Evolutionary conservation across 2,797 vertebrate genomes (phyloP).

Genomic region (Brachyalestes nurse): DNA sequence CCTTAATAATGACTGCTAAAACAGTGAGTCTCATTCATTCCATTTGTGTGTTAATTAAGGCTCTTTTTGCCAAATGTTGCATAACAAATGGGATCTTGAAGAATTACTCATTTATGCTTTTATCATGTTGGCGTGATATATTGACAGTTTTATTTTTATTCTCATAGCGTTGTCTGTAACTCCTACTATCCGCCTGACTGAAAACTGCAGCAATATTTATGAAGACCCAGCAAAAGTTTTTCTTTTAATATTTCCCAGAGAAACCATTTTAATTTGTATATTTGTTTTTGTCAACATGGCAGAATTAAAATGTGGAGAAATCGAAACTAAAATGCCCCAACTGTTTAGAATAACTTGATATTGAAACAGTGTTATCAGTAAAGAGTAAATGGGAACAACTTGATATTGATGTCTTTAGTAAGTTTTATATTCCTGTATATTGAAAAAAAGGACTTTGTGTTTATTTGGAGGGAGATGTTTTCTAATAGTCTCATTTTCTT

Average conservation of each 20-base stretch:
- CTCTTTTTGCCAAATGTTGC: neutral
- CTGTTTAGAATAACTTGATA: slow-evolving; percentile 2
- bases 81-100: no score
- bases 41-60: neutral
- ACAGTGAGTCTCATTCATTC: slow-evolving; percentile 19
- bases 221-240: slow-evolving; percentile 49
- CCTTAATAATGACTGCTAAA: slow-evolving; percentile 31
- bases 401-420: slow-evolving; percentile 20
- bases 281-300: slow-evolving; percentile 19
- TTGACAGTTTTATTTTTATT: slow-evolving; percentile 6
- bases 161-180: slow-evolving; percentile 14
- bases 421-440: slow-evolving; percentile 40
- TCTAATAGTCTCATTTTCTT: slow-evolving; percentile 11
- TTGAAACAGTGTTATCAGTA: slow-evolving; percentile 9
- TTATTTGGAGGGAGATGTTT: slow-evolving; percentile 36
- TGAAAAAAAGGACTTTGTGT: slow-evolving; percentile 45
- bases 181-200: slow-evolving; percentile 18
- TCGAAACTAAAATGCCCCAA: neutral
- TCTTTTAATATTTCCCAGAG: slow-evolving; percentile 41
- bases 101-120: neutral
- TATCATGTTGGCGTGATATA: neutral
- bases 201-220: slow-evolving; percentile 48
- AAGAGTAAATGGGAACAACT: slow-evolving; percentile 11
- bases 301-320: slow-evolving; percentile 19
- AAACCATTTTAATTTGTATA: slow-evolving; percentile 53